Evolutionary conservation across 2,888 invertebrate species (phyloP).

Genomic region (Notodonta dromedarius): DNA sequence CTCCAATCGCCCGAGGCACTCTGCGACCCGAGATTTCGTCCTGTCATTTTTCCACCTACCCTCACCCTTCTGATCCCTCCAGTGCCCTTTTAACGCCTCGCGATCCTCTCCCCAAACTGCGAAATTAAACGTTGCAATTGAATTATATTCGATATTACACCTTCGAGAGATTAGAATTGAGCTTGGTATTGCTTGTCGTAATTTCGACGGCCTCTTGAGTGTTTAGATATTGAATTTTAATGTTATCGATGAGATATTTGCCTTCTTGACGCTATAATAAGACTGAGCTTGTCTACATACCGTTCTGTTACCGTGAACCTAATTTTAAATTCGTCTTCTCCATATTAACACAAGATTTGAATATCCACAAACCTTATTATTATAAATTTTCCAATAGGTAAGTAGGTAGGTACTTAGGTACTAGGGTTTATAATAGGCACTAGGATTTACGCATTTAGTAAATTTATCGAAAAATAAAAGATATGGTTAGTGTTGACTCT

Average conservation of each 20-base stretch:
- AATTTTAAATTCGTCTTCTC: no score
- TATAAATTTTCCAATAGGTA: no score
- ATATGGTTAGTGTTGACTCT: no score
- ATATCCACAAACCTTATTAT: no score
- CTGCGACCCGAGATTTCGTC: conserved; percentile 51
- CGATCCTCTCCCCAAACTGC: conserved; percentile 54
- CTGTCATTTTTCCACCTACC: conserved; percentile 61
- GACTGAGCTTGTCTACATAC: no score
- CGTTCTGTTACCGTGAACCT: no score
- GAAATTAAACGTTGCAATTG: conserved; percentile 71
- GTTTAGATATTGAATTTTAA: conserved; percentile 46
- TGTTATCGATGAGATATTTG: conserved; percentile 28
- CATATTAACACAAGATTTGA: no score
- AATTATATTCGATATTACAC: conserved; percentile 66
- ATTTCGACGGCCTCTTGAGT: conserved; percentile 36
- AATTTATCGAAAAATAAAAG: no score
- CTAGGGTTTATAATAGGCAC: no score
- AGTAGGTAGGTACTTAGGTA: no score
- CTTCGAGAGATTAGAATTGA: conserved; percentile 50
- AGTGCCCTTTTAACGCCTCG: conserved; percentile 71
- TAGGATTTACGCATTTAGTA: no score
- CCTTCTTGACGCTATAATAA: conserved; percentile 11
- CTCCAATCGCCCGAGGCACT: conserved; percentile 57
- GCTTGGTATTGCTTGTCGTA: conserved; percentile 51
- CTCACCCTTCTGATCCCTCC: conserved; percentile 58